Evolutionary conservation across 2,888 invertebrate genomes (phyloP).

Genomic region (Odiellus spinosus): DNA sequence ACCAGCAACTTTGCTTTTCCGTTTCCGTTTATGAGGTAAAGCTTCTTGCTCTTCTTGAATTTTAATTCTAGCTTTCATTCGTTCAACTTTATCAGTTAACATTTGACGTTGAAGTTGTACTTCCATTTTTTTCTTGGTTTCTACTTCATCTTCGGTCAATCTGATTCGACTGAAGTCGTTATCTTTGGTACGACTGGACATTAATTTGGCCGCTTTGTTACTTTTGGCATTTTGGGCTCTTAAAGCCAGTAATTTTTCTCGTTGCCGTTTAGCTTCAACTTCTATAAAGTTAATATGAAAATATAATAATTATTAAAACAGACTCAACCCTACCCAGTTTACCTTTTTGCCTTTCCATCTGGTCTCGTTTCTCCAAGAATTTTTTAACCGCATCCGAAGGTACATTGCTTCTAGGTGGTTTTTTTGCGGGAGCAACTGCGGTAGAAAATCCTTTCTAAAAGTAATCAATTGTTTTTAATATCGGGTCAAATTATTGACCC

Average conservation of each 20-base stretch:
- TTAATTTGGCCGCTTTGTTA: constrained; percentile 9
- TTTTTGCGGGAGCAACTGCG: neutral
- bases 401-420: neutral
- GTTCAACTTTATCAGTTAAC: constrained; percentile 5
- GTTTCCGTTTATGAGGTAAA: neutral
- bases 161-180: constrained; percentile 11
- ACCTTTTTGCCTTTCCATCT: constrained; percentile 7
- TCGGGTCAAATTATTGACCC: no score
- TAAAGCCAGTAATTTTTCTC: constrained; percentile 6
- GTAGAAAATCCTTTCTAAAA: neutral
- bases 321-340: neutral
- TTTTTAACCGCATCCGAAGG: constrained; percentile 1
- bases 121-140: constrained; percentile 7
- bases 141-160: constrained; percentile 9
- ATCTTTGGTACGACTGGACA: constrained; percentile 12
- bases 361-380: neutral
- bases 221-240: constrained; percentile 13
- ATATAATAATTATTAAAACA: neutral
- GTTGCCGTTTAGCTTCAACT: constrained; percentile 3
- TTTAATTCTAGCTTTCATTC: constrained; percentile 7
- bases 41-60: constrained; percentile 3
- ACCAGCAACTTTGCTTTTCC: neutral
- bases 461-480: no score
- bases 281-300: neutral
- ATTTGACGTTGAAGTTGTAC: constrained; percentile 6